Conservation (phyloP, 2,797 vertebrate genomes). For the Garrulus glandarius region DNA sequence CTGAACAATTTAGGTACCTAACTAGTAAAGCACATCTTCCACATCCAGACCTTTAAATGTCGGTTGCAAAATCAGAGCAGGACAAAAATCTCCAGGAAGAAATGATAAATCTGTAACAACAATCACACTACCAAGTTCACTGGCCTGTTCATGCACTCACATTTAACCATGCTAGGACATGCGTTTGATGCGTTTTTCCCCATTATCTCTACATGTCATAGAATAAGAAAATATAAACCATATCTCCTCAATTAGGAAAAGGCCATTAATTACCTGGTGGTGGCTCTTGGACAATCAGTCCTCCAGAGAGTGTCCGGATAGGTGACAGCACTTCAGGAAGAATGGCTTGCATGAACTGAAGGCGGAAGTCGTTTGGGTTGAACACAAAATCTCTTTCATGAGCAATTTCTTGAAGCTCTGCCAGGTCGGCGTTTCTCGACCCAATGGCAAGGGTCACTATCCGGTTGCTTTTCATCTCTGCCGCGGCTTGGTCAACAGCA, state of each 20-base stretch:
- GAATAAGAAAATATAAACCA: background rate
- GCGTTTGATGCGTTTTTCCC: background rate
- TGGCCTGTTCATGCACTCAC: background rate
- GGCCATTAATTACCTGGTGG: slow-evolving; percentile 75
- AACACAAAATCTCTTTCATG: slow-evolving; percentile 78
- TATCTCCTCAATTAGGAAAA: background rate
- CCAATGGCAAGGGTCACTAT: slow-evolving; percentile 85
- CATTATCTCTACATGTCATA: background rate
- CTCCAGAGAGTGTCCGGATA: slow-evolving; percentile 85
- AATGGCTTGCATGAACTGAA: slow-evolving; percentile 51
- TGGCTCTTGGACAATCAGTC: slow-evolving; percentile 66
- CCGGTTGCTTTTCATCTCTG: slow-evolving; percentile 77
- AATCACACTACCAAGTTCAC: background rate
- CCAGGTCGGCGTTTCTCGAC: slow-evolving; percentile 69
- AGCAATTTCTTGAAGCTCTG: slow-evolving; percentile 84
- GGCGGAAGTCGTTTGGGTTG: slow-evolving; percentile 64
- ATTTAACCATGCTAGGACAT: background rate
- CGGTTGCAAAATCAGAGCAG: background rate
- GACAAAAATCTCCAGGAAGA: background rate
- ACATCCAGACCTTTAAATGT: background rate
- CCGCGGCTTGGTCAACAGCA: slow-evolving; percentile 73
- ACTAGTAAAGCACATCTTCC: background rate
- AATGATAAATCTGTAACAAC: background rate
- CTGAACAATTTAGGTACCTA: background rate
- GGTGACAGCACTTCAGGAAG: slow-evolving; percentile 72